Conservation (phyloP, 2,797 vertebrate genomes). For the Buphagus erythrorhynchus region DNA sequence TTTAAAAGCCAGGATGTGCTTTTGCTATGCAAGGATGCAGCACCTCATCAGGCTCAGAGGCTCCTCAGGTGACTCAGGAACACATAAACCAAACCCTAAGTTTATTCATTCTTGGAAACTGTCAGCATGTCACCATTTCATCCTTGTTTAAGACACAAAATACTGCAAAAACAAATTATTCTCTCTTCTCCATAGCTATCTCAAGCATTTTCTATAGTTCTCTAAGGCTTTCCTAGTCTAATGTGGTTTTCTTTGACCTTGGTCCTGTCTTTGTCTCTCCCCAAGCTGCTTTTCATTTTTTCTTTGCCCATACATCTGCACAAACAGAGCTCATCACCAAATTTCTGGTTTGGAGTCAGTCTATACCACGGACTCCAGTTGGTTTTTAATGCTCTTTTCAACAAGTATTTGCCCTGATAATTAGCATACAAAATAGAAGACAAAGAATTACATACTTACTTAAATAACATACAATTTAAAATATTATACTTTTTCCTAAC, state of each 20-base stretch:
- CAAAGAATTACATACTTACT: background rate
- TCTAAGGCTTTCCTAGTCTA: background rate
- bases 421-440: background rate
- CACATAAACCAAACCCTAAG: background rate
- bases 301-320: background rate
- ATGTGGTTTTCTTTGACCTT: background rate
- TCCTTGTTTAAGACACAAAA: background rate
- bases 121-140: background rate
- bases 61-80: background rate
- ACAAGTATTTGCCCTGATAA: background rate
- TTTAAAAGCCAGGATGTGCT: background rate
- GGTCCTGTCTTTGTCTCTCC: background rate
- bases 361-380: background rate
- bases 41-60: accelerated
- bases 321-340: background rate
- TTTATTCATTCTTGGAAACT: background rate
- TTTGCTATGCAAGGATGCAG: background rate
- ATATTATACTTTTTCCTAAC: background rate
- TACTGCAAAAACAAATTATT: background rate
- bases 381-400: background rate
- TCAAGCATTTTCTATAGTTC: background rate
- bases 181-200: background rate
- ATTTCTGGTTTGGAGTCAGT: background rate
- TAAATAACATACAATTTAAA: background rate
- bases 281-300: background rate